A percentile compares a stretch with the other conserved stretches of the same genome.
Conservation (phyloP, 2,797 vertebrate species). For the Sciaenops ocellatus region DNA sequence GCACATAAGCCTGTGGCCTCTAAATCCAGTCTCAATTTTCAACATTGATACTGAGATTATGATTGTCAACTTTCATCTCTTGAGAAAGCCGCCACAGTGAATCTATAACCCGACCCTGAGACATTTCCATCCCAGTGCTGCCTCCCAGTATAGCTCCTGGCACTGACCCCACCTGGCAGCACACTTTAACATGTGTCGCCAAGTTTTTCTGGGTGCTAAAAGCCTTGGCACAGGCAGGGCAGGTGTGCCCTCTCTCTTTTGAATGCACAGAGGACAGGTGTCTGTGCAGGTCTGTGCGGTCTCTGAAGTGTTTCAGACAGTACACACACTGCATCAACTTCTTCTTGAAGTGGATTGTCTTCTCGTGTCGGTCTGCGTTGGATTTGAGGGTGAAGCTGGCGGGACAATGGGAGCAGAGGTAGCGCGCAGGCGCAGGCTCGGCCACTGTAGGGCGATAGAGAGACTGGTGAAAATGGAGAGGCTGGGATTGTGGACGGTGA, state of each 20-base stretch:
- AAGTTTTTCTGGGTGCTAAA: conserved; percentile 89
- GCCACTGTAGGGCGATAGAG: conserved; percentile 55
- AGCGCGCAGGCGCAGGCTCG: conserved; percentile 73
- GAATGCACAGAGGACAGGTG: conserved; percentile 85
- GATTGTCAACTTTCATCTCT: conserved; percentile 69
- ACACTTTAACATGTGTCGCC: conserved; percentile 83
- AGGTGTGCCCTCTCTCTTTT: conserved; percentile 77
- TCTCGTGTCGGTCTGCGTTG: conserved; percentile 88
- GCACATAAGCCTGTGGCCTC: not conserved
- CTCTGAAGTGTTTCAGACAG: conserved; percentile 85
- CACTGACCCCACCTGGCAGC: conserved; percentile 79
- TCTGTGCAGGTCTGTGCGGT: conserved; percentile 87
- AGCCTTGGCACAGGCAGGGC: conserved; percentile 84
- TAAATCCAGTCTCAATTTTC: conserved; percentile 53
- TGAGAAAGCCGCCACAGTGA: conserved; percentile 74
- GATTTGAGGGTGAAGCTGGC: conserved; percentile 91
- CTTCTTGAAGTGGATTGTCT: conserved; percentile 88
- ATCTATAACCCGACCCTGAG: conserved; percentile 59
- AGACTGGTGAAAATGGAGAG: conserved; percentile 63
- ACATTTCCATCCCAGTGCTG: conserved; percentile 60
- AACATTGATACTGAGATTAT: conserved; percentile 64
- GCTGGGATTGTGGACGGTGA: conserved; percentile 59
- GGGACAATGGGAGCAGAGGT: conserved; percentile 88
- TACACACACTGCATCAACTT: conserved; percentile 88
- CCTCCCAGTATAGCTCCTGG: conserved; percentile 61